phyloP scores from a whole-genome alignment of 2,797 vertebrate species.

The Sebastes kiyomatsui region DNA sequence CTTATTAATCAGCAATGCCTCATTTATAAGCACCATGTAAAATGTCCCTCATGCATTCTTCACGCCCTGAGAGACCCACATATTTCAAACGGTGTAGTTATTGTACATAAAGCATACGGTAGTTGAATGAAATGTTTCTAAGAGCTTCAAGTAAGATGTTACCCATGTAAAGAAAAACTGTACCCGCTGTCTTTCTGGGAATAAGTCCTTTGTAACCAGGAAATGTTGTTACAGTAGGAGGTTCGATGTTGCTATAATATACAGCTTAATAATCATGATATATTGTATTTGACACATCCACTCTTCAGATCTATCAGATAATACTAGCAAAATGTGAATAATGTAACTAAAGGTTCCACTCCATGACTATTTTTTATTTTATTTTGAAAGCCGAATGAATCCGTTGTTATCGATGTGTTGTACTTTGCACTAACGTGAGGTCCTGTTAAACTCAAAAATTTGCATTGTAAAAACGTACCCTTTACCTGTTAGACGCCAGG shows the following conservation, averaged over 20 bases:
- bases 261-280: constrained; percentile 63
- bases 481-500: constrained; percentile 73
- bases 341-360: constrained; percentile 65
- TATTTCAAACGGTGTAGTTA: constrained; percentile 36
- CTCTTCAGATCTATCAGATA: constrained; percentile 58
- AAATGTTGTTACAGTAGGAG: constrained; percentile 60
- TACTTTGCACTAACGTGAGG: constrained; percentile 75
- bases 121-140: constrained; percentile 41
- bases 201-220: constrained; percentile 58
- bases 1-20: constrained; percentile 54
- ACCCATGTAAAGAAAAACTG: constrained; percentile 54
- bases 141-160: constrained; percentile 74
- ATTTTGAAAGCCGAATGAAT: constrained; percentile 48
- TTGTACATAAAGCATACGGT: constrained; percentile 66
- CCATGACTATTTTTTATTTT: constrained; percentile 40
- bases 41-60: constrained; percentile 45
- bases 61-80: constrained; percentile 1
- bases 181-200: constrained; percentile 54
- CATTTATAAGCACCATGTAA: constrained; percentile 48
- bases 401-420: constrained; percentile 65
- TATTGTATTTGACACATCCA: constrained; percentile 60
- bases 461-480: constrained; percentile 63
- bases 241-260: constrained; percentile 70
- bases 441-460: constrained; percentile 64
- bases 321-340: constrained; percentile 71